Conservation (phyloP, 2,888 invertebrate species). For the Sphecodes monilicornis region DNA sequence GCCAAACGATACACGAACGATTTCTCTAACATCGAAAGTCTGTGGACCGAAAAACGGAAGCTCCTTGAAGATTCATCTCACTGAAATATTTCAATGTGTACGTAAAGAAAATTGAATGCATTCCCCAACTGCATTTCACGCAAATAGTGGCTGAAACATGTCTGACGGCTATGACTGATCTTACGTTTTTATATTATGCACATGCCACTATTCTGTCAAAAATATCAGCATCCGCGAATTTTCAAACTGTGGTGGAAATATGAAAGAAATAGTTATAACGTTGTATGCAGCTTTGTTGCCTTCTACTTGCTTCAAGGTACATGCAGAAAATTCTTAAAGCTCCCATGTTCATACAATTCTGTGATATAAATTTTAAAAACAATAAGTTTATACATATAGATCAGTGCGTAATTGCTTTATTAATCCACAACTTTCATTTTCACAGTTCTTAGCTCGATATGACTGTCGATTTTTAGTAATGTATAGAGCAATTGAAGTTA, state of each 20-base stretch:
- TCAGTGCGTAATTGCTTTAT: too few species aligned
- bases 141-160: constrained; percentile 56
- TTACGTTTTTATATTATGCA: constrained; percentile 35
- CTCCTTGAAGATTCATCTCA: constrained; percentile 48
- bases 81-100: constrained; percentile 41
- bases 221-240: constrained; percentile 26
- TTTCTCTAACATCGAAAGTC: constrained; percentile 49
- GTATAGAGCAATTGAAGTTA: too few species aligned
- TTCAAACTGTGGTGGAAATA: background rate
- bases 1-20: constrained; percentile 40
- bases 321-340: background rate
- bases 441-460: too few species aligned
- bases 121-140: constrained; percentile 44
- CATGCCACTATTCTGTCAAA: background rate
- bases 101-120: constrained; percentile 61
- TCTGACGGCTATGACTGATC: constrained; percentile 35
- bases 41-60: constrained; percentile 57
- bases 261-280: background rate
- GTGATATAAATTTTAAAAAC: background rate
- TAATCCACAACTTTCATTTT: too few species aligned
- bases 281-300: background rate
- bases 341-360: too few species aligned
- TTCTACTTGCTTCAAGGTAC: background rate
- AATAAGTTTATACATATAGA: too few species aligned
- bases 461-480: too few species aligned